Percentiles rank a stretch among this genome's conserved stretches.
phyloP scores from a whole-genome alignment of 53 echinoderm and acorn worm genomes.

The Mesocentrotus franciscanus region DNA sequence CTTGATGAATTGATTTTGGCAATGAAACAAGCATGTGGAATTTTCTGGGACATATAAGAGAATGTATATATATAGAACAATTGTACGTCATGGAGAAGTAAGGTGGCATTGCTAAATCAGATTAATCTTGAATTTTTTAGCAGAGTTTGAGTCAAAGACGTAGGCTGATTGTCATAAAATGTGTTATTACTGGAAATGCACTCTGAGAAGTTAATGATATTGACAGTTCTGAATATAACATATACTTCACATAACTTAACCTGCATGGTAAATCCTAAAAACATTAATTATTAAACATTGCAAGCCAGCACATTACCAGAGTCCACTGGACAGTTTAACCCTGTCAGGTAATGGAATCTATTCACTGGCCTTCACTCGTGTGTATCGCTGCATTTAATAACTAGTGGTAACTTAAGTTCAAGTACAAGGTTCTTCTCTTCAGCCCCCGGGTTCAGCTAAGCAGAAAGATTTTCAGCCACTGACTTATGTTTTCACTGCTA shows the following conservation, averaged over 20 bases:
- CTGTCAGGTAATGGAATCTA: neutral
- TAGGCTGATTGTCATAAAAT: neutral
- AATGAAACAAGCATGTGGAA: neutral
- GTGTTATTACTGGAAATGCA: neutral
- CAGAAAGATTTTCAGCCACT: neutral
- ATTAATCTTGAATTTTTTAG: neutral
- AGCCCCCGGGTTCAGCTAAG: neutral
- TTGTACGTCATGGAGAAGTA: too few species aligned
- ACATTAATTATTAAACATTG: neutral
- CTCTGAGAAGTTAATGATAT: neutral
- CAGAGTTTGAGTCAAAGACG: neutral
- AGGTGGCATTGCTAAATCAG: neutral
- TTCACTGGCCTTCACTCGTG: constrained; percentile 26
- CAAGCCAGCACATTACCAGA: constrained; percentile 5
- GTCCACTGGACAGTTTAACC: neutral
- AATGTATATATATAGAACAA: neutral
- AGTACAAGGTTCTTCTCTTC: neutral
- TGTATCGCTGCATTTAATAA: neutral
- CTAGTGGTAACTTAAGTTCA: constrained; percentile 20
- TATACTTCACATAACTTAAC: neutral
- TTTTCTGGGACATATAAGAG: neutral
- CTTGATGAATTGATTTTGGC: neutral
- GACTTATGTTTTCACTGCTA: neutral
- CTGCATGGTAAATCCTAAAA: neutral
- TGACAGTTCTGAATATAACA: neutral